phyloP scores from a whole-genome alignment of 2,113 vertebrate species.

The Desmodus rotundus region DNA sequence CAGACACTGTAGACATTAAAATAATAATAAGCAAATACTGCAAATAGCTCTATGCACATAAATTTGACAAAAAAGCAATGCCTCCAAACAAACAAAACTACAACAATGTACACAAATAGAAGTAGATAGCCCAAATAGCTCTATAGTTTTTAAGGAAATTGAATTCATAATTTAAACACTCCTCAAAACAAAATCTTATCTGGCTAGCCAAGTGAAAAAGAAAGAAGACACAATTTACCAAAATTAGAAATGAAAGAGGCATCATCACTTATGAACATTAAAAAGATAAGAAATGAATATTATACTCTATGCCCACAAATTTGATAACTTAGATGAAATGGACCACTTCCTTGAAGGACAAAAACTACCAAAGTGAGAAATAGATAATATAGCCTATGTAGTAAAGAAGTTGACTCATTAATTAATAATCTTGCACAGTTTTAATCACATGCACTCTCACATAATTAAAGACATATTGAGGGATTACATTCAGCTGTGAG shows the following conservation, averaged over 20 bases:
- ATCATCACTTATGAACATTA: not conserved
- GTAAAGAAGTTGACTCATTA: not conserved
- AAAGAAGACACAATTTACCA: not conserved
- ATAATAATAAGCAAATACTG: not conserved
- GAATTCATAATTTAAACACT: not conserved
- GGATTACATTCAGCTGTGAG: not conserved
- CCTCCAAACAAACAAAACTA: not conserved
- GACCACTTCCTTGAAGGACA: not conserved
- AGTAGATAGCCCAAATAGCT: not conserved
- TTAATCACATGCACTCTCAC: not conserved
- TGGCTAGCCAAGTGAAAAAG: not conserved
- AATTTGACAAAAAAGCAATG: not conserved
- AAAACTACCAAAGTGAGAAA: not conserved
- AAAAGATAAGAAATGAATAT: not conserved
- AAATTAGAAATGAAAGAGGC: not conserved
- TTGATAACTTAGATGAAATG: not conserved
- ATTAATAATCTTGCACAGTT: not conserved
- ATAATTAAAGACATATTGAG: not conserved
- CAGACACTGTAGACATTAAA: not conserved
- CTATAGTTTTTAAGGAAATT: not conserved
- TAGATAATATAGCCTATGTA: not conserved
- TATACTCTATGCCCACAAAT: not conserved
- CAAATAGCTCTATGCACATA: not conserved
- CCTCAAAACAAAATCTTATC: not conserved
- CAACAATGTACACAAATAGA: not conserved